Evolutionary conservation across 2,888 invertebrate genomes (phyloP).

Genomic region (Aleiodes leptofemur): DNA sequence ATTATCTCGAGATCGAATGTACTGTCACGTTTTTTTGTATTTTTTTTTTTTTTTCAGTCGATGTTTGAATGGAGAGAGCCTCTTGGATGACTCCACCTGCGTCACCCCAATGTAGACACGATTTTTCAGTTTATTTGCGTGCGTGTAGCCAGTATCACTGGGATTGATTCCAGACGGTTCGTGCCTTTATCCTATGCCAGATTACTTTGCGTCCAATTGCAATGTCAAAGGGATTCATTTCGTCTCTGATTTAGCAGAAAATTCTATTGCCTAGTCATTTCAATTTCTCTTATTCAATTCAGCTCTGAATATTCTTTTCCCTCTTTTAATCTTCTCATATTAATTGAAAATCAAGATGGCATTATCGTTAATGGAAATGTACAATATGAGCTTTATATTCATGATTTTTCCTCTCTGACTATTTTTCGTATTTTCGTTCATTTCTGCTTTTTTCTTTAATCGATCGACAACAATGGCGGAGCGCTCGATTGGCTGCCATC

Average conservation of each 20-base stretch:
- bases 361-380: too few species aligned
- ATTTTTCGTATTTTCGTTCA: constrained; percentile 35
- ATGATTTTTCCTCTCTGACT: constrained; percentile 40
- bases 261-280: neutral
- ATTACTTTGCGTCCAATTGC: constrained; percentile 30
- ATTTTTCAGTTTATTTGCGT: constrained; percentile 16
- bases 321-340: neutral
- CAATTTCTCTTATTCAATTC: too few species aligned
- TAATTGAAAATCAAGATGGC: neutral
- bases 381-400: neutral
- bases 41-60: constrained; percentile 26
- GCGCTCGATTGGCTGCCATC: constrained; percentile 58
- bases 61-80: constrained; percentile 52
- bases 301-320: too few species aligned
- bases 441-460: constrained; percentile 48
- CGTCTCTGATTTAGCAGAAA: constrained; percentile 22
- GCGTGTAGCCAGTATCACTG: constrained; percentile 10
- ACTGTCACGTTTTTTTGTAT: constrained; percentile 62
- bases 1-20: constrained; percentile 66
- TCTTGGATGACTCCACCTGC: constrained; percentile 65
- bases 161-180: constrained; percentile 29
- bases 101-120: constrained; percentile 12
- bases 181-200: neutral
- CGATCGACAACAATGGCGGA: constrained; percentile 52
- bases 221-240: constrained; percentile 10